A percentile compares a stretch with the other conserved stretches of the same genome.
Conservation (phyloP, 2,888 invertebrate species). For the Flabesymbios commensalis region DNA sequence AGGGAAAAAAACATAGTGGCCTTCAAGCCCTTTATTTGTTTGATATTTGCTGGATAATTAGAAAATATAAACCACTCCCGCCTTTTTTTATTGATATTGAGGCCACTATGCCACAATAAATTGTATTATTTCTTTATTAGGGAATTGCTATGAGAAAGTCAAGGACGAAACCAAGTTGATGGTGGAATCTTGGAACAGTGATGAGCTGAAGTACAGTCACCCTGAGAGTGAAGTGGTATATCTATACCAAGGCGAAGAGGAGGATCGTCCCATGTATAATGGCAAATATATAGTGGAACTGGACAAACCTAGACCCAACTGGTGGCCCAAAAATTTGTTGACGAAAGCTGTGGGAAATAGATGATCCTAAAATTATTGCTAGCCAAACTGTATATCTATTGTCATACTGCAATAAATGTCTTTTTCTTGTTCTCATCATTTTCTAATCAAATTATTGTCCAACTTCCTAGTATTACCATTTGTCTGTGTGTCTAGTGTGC, state of each 20-base stretch:
- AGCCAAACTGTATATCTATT: no score
- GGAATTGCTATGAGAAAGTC: slow-evolving; percentile 82
- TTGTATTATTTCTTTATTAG: slow-evolving; percentile 64
- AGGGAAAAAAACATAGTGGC: no score
- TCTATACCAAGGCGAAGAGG: slow-evolving; percentile 80
- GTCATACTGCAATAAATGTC: no score
- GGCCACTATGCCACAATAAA: not conserved
- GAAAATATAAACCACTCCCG: not conserved
- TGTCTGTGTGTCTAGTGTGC: no score
- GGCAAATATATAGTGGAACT: slow-evolving; percentile 79
- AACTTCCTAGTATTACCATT: no score
- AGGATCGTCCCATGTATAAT: slow-evolving; percentile 57
- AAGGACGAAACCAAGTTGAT: slow-evolving; percentile 80
- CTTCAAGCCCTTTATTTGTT: no score
- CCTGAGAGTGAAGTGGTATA: slow-evolving; percentile 74
- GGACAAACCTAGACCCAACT: slow-evolving; percentile 80
- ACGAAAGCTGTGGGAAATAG: slow-evolving; percentile 43
- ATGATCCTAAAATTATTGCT: no score
- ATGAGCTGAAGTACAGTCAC: slow-evolving; percentile 69
- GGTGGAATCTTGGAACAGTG: slow-evolving; percentile 74
- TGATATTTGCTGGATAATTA: no score
- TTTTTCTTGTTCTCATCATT: no score
- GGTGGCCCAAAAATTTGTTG: slow-evolving; percentile 85
- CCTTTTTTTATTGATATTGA: not conserved
- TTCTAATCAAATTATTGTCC: no score